A percentile compares a stretch with the other conserved stretches of the same genome.
Conservation (phyloP, 2,888 invertebrate genomes). For the Thalpophila matura region DNA sequence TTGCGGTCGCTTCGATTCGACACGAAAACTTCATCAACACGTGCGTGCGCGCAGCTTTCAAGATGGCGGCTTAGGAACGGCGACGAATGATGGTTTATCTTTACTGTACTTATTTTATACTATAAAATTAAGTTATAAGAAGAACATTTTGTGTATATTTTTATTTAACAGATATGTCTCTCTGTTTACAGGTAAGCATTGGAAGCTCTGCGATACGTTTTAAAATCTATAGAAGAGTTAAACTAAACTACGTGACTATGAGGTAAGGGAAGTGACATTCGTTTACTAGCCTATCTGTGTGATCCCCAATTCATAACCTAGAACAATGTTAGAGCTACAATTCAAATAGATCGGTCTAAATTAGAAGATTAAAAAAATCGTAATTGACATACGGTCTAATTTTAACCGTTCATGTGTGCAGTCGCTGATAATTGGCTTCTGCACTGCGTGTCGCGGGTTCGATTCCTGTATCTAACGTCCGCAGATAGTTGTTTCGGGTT, state of each 20-base stretch:
- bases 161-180: background rate
- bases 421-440: too few relatives aligned
- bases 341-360: too few relatives aligned
- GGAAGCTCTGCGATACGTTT: background rate
- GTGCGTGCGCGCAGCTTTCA: slow-evolving; percentile 55
- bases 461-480: too few relatives aligned
- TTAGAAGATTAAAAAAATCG: too few relatives aligned
- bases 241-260: background rate
- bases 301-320: too few relatives aligned
- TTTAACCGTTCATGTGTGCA: too few relatives aligned
- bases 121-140: slow-evolving; percentile 6
- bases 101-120: slow-evolving; percentile 5
- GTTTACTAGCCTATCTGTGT: too few relatives aligned
- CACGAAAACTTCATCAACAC: slow-evolving; percentile 76
- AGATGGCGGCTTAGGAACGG: slow-evolving; percentile 43
- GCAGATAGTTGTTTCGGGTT: too few relatives aligned
- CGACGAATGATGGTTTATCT: slow-evolving; percentile 9
- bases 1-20: slow-evolving; percentile 67
- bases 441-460: too few relatives aligned
- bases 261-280: too few relatives aligned
- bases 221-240: background rate
- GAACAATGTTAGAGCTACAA: too few relatives aligned
- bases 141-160: background rate
- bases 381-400: too few relatives aligned
- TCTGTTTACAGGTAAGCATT: slow-evolving; percentile 38